Base-by-base conservation (phyloP, 2,888 invertebrate genomes). In the Nasonia oneida region DNA sequence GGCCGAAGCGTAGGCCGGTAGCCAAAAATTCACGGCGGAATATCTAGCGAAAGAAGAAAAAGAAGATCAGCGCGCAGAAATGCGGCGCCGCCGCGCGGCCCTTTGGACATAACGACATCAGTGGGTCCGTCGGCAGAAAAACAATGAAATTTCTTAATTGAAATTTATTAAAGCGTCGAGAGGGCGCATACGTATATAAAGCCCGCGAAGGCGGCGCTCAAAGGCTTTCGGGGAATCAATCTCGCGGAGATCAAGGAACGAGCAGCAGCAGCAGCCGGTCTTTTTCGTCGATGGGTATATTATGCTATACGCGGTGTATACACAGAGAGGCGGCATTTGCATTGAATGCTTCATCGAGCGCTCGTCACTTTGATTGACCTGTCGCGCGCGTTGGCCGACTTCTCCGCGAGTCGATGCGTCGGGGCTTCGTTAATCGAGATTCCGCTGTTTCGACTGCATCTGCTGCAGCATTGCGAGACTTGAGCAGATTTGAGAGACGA, bases 131-230 rank as follows among this genome's bases (percentile, higher is more conserved):
- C 78, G 37, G 37, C 37, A 5, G 76, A 85, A 81, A 87, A 85
- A 87, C 85, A 87, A 87, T 81, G 87, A 87, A 83, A 83, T 85
- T 85, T 87, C 87, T 87, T 87, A 87, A 87, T 87, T 87, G 85
- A 85, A 87, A 85, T 87, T 87, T 87, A 87, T 87, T 87, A 87
- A 85, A 87, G 87, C 85, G 67, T 83, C 83, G 53, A 10, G 53
- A 10, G 82, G 5, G 76, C 14, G 85, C 50, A 18, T 76, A 57
- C 29, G 29, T 76, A 70, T 61, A 81, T 71, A 81, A 75, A 53
- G 84, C 33, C 71, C 47, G 61, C 14, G 61, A 37, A 64, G 42
- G 47, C 84, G 77, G 81, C 47, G 42, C 33, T 61, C 53, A 84
- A 75, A 78, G 76, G 80, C 61, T 85, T 87, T 87, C 87, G 87